Percentiles rank a stretch among this genome's conserved stretches.
Conservation (phyloP, 2,797 vertebrate species). For the Xyrichtys novacula region DNA sequence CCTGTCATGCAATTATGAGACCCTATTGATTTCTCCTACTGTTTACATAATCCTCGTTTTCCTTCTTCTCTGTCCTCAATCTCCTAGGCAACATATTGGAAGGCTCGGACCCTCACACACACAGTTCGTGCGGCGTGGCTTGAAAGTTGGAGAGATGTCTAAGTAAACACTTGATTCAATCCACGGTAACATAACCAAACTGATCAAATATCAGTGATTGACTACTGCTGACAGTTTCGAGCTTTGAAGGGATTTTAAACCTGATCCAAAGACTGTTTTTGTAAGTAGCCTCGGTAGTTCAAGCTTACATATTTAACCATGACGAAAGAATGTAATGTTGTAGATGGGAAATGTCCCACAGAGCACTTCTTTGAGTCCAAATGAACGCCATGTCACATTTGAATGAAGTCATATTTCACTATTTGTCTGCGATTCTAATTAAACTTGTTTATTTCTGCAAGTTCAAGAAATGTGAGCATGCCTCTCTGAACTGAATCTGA, state of each 20-base stretch:
- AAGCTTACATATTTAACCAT: too few relatives aligned
- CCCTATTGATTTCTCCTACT: too few relatives aligned
- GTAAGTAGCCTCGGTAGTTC: too few relatives aligned
- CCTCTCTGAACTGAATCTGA: too few relatives aligned
- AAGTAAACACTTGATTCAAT: neutral
- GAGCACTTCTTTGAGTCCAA: neutral
- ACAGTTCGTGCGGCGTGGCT: neutral
- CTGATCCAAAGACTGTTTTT: neutral
- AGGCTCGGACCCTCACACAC: neutral
- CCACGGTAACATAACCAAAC: neutral
- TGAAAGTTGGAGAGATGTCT: neutral
- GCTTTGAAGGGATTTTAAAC: neutral
- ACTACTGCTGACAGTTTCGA: neutral
- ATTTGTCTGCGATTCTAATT: too few relatives aligned
- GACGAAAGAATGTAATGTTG: too few relatives aligned
- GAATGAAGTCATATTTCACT: too few relatives aligned
- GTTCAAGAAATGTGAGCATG: too few relatives aligned
- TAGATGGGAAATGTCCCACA: neutral
- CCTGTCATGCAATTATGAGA: neutral
- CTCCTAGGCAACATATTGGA: neutral
- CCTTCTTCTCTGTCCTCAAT: neutral
- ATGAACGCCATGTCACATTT: neutral
- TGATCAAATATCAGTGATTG: neutral
- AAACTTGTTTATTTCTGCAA: too few relatives aligned
- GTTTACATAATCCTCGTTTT: too few relatives aligned